These are phyloP conservation scores for Callosobruchus maculatus DNA, from an alignment of 2,888 invertebrate species.

Conservation along the genomic window DNA sequence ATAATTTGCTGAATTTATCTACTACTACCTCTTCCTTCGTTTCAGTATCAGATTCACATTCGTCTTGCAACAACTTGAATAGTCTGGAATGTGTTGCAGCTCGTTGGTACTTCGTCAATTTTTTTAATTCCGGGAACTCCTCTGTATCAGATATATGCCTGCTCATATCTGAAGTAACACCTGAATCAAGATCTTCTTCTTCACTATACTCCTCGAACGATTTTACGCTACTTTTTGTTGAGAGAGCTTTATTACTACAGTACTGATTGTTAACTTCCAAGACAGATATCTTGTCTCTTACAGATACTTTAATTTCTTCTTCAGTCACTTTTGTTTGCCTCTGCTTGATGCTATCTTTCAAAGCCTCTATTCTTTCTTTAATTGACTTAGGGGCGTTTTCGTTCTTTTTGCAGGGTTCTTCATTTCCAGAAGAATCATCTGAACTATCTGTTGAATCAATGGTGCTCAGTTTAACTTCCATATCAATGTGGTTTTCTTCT, in stretches of 20 bases:
- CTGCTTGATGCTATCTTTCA: conserved; percentile 38
- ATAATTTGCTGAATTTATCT: conserved; percentile 21
- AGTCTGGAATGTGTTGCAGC: conserved; percentile 71
- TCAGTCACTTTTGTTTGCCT: conserved; percentile 26
- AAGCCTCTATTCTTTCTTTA: conserved; percentile 43
- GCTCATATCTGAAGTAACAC: conserved; percentile 67
- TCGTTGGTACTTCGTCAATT: conserved; percentile 61
- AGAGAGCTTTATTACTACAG: conserved; percentile 30
- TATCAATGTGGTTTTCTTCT: neutral
- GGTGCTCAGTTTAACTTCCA: neutral
- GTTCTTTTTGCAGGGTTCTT: conserved; percentile 19
- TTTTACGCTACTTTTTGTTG: conserved; percentile 41
- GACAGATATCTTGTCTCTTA: conserved; percentile 32
- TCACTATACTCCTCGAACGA: conserved; percentile 45
- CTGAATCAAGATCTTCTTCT: conserved; percentile 66
- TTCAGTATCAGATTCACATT: conserved; percentile 53
- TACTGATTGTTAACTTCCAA: conserved; percentile 23
- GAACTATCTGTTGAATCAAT: conserved; percentile 12
- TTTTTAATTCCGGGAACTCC: conserved; percentile 58
- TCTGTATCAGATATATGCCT: conserved; percentile 64
- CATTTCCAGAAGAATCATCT: conserved; percentile 19
- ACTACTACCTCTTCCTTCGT: conserved; percentile 32
- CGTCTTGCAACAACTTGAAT: conserved; percentile 63
- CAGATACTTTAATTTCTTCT: conserved; percentile 27
- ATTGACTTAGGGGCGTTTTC: conserved; percentile 33